Base-by-base conservation (phyloP, 2,888 invertebrate genomes). In the Isoperla grammatica region DNA sequence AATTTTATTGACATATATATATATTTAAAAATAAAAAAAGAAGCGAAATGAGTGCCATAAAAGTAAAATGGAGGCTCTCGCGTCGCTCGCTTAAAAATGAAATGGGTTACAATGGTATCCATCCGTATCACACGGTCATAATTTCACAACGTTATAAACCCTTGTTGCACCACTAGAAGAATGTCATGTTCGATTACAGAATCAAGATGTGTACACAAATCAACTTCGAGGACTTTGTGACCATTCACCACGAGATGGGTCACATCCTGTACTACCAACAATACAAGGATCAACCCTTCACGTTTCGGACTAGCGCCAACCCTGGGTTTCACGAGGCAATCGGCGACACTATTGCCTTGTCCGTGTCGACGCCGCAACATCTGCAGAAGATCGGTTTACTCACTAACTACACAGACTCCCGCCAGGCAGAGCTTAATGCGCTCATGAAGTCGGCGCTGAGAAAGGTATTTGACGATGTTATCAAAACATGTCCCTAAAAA, bases 191-290 rank as follows among this genome's bases (percentile, higher is more conserved):
- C 8, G 29, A 29, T 29, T 58, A 49, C 58, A 70, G 71, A 59
- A 74, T 75, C 46, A 75, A 75, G 61, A 71, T 71, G 69, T 75
- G 75, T 61, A 72, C 75, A 1, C 66, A 67, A n/a, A 63, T 71
- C 1, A 70, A 66, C 29, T 69, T 70, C 68, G 69, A 70, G 45
- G 70, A 75, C 59, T 67, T 76, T 17, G 66, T 73, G 12, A 73
- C 72, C 0, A 67, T 73, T 3, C 75, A 76, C 53, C 75, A 75
- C 63, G 76, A 77, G 65, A 73, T 85, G 70, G 84, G 84, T 0
- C 85, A 85, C 64, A 80, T 85, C 1, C 81, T 85, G 66, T 86
- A 86, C 67, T 84, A 79, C 68, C 76, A 80, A 64, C 80, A 81
- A 61, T 86, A 85, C 65, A 75, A 77, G 35, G 70, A 81, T 62